phyloP scores from a whole-genome alignment of 2,797 vertebrate species.

The Discoglossus pictus region DNA sequence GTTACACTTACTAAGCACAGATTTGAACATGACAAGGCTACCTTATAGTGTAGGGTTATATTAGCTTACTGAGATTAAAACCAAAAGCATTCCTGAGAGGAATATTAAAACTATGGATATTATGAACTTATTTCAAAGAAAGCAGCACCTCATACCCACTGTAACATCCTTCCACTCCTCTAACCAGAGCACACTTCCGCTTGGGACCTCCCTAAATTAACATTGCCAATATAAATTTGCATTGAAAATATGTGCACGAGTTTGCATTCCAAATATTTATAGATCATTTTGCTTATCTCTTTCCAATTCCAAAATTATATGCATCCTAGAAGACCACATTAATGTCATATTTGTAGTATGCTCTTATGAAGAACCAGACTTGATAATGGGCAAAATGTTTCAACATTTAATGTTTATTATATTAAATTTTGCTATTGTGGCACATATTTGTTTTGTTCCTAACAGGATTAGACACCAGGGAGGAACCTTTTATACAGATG shows the following conservation, averaged over 20 bases:
- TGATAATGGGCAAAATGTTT: no score
- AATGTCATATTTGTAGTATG: no score
- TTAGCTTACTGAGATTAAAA: conserved; percentile 32
- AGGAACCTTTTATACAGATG: no score
- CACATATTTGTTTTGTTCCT: no score
- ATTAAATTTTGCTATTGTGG: no score
- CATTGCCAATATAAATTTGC: not conserved
- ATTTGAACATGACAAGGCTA: not conserved
- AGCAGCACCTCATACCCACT: not conserved
- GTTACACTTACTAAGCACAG: conserved; percentile 1
- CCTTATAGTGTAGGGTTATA: conserved; percentile 27
- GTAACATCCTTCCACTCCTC: not conserved
- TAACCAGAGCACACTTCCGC: not conserved
- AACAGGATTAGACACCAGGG: no score
- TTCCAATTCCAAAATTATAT: no score
- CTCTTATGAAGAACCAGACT: no score
- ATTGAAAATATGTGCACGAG: not conserved
- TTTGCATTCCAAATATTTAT: no score
- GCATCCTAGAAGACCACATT: no score
- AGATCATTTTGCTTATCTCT: no score
- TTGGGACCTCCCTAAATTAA: not conserved
- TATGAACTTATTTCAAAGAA: not conserved
- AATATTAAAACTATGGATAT: conserved; percentile 13
- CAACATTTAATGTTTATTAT: no score
- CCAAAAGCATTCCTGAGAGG: conserved; percentile 17